Base-by-base conservation (phyloP, 2,888 invertebrate species). In the Phyto melanocephala region DNA sequence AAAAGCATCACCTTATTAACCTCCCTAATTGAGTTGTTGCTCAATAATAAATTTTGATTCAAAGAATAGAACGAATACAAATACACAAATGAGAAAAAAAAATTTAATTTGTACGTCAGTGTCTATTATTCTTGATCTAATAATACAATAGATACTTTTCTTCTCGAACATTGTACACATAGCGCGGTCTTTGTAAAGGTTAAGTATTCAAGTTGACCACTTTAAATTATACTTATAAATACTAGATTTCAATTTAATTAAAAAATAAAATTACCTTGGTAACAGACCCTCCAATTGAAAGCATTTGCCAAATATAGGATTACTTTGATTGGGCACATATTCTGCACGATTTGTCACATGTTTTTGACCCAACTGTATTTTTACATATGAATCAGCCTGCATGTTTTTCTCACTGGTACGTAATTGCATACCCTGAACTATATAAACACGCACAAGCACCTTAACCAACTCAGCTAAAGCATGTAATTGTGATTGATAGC, bases 291-390 rank as follows among this genome's bases (percentile, higher is more conserved):
- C 87, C 81, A 91, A 45, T 80, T 91, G 88, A 81, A 91, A 92
- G 88, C 91, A 94, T 93, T 93, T 94, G 68, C 97, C 98, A 91
- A 97, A 98, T 22, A 95, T 92, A 0, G 98, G 98, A 92, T 96
- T 96, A 17, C 95, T 90, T 85, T 95, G 94, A 88, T 95, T 95
- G 1, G 94, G 92, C 42, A 95, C 92, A 88, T 94, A 95, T 86
- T 94, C 93, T 15, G 95, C 94, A 65, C 94, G 93, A 89, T 97
- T 96, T 47, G 93, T 93, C 47, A 94, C 91, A 3, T 91, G 91
- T 76, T 93, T 94, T 60, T 93, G 92, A 0, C 96, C 96, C 54
- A 97, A 92, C 71, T 92, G 92, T 7, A 97, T 89, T 13, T 93
- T 92, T 0, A 97, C 92, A 87, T 96, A 98, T 0, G 97, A 95